Conservation (phyloP, 2,113 vertebrate species). For the Hippocampus guttulatus region DNA sequence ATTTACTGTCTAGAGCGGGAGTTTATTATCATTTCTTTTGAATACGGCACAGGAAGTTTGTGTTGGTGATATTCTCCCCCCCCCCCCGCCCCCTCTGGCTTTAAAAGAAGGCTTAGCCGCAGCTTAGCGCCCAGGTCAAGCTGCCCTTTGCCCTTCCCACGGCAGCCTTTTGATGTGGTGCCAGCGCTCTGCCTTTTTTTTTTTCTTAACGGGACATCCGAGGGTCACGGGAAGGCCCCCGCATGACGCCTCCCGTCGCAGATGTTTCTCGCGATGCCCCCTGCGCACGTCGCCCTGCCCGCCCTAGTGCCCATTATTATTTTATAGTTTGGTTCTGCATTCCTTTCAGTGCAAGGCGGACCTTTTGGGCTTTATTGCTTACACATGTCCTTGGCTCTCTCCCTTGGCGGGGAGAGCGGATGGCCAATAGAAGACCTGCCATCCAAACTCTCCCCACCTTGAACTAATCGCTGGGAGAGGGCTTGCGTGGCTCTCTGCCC, state of each 20-base stretch:
- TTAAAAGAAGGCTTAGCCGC: conserved; percentile 86
- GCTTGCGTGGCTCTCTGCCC: conserved; percentile 75
- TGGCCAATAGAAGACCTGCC: conserved; percentile 79
- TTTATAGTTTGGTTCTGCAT: conserved; percentile 99
- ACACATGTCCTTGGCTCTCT: conserved; percentile 96
- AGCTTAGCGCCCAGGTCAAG: conserved; percentile 88
- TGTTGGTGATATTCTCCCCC: conserved; percentile 36
- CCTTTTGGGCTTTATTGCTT: conserved; percentile 95
- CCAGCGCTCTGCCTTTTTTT: conserved; percentile 73
- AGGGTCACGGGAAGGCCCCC: conserved; percentile 75
- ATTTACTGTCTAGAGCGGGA: conserved; percentile 62
- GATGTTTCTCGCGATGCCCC: conserved; percentile 58
- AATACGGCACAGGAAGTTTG: conserved; percentile 51
- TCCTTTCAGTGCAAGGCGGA: conserved; percentile 91
- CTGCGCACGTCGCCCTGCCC: conserved; percentile 54
- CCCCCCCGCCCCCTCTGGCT: conserved; percentile 56
- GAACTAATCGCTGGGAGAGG: conserved; percentile 91
- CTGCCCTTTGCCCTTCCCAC: conserved; percentile 87
- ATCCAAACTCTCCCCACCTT: conserved; percentile 96
- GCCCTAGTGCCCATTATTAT: conserved; percentile 87
- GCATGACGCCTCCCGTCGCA: conserved; percentile 55
- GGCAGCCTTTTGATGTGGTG: conserved; percentile 88
- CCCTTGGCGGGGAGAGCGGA: conserved; percentile 90
- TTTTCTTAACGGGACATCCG: conserved; percentile 66
- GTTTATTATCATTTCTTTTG: conserved; percentile 65